Percentiles rank a stretch among this genome's conserved stretches.
Evolutionary conservation across 2,797 vertebrate genomes (phyloP).

Genomic region (Hypotaenidia philippensis): DNA sequence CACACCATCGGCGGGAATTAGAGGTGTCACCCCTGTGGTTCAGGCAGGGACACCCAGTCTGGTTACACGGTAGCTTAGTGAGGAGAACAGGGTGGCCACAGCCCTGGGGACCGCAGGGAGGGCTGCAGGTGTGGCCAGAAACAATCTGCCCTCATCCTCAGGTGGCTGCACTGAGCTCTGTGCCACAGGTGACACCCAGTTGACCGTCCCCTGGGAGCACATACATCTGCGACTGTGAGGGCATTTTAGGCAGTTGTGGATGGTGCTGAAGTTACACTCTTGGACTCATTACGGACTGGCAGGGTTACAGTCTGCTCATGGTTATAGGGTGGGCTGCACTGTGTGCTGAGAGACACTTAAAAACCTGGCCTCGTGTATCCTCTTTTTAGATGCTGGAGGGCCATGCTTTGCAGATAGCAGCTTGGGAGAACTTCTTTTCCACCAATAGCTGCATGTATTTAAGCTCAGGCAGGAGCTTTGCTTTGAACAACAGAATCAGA

Average conservation of each 20-base stretch:
- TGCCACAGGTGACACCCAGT: background rate
- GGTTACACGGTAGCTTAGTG: background rate
- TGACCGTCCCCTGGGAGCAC: background rate
- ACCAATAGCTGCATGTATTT: background rate
- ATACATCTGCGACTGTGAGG: accelerated
- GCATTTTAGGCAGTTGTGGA: background rate
- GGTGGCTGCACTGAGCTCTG: background rate
- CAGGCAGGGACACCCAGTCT: background rate
- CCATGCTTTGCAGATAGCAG: background rate
- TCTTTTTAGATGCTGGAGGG: background rate
- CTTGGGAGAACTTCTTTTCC: background rate
- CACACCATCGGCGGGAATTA: accelerated
- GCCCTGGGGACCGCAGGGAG: background rate
- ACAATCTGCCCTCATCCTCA: background rate
- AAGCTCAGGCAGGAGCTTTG: background rate
- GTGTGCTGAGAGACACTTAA: background rate
- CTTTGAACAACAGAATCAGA: background rate
- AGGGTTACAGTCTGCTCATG: background rate
- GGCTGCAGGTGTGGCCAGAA: background rate
- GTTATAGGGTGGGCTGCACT: background rate
- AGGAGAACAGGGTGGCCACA: background rate
- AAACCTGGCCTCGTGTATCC: accelerated
- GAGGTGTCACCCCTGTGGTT: background rate
- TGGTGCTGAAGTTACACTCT: background rate
- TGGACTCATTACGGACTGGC: background rate